These are phyloP conservation scores for Plumapathes pennacea DNA, from an alignment of 92 coral and sea anemone species.

Conservation along the genomic window DNA sequence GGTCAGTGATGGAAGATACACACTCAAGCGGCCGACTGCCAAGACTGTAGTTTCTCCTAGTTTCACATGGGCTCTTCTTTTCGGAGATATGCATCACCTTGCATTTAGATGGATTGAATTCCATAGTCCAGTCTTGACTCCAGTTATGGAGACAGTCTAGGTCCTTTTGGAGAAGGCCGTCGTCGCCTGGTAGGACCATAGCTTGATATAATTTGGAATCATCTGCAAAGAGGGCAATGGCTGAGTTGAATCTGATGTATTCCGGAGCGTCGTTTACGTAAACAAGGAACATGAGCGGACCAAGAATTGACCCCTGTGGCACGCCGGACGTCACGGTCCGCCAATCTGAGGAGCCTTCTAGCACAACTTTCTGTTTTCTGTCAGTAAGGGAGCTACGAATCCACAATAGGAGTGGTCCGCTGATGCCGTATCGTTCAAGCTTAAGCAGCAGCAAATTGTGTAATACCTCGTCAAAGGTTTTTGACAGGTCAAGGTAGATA, in stretches of 20 bases:
- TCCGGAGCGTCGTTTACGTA: slow-evolving; percentile 1
- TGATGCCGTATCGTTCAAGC: no score
- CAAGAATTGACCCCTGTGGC: no score
- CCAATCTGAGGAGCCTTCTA: no score
- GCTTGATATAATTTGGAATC: slow-evolving; percentile 41
- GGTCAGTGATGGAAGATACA: no score
- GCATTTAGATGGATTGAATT: slow-evolving; percentile 21
- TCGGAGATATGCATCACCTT: slow-evolving; percentile 21
- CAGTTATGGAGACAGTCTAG: slow-evolving; percentile 14
- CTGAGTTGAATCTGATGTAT: not conserved
- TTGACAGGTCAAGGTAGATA: no score
- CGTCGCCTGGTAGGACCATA: slow-evolving; percentile 19
- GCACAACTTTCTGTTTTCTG: no score
- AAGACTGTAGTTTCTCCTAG: slow-evolving; percentile 13
- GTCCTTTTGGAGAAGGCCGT: slow-evolving; percentile 21
- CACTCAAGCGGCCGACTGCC: no score
- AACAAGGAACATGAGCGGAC: slow-evolving; percentile 8
- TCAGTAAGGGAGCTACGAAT: no score
- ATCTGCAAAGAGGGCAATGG: slow-evolving; percentile 40
- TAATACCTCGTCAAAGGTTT: no score
- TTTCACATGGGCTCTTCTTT: slow-evolving; percentile 4
- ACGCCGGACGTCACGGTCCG: no score
- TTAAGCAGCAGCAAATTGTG: no score
- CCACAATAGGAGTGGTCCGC: no score
- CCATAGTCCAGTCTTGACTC: slow-evolving; percentile 40